Percentiles rank a stretch among this genome's conserved stretches.
phyloP scores from a whole-genome alignment of 2,113 vertebrate genomes.

The Phoxinus phoxinus region DNA sequence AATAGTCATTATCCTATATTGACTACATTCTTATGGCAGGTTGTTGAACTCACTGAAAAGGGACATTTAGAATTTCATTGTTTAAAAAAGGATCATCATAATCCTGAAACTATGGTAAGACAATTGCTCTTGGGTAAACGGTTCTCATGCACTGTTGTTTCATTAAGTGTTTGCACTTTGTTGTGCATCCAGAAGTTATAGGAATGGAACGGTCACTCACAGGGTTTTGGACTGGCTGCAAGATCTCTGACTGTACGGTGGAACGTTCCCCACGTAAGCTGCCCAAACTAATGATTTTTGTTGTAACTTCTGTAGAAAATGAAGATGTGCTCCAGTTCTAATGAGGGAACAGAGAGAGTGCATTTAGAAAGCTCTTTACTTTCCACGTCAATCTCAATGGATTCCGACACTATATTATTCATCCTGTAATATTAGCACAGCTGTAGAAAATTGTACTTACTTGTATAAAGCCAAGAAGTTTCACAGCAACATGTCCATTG shows the following conservation, averaged over 20 bases:
- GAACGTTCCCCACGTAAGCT: neutral
- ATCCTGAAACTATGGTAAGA: too few relatives aligned
- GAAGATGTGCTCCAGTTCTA: neutral
- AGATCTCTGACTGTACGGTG: neutral
- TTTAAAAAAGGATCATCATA: too few relatives aligned
- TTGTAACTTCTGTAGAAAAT: neutral
- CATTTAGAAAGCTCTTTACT: too few relatives aligned
- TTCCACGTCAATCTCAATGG: accelerated
- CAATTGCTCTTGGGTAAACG: neutral
- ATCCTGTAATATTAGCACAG: neutral
- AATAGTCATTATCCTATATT: too few relatives aligned
- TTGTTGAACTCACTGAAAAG: neutral
- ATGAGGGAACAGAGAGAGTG: neutral
- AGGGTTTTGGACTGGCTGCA: neutral
- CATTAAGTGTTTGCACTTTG: neutral
- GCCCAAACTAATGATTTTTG: neutral
- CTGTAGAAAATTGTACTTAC: neutral
- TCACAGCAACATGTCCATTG: neutral
- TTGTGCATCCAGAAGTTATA: neutral
- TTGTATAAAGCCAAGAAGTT: conserved; percentile 12
- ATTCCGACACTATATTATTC: too few relatives aligned
- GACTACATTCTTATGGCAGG: neutral
- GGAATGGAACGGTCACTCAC: neutral
- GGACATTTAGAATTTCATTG: too few relatives aligned
- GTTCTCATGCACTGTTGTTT: neutral